Conservation (phyloP, 2,113 vertebrate species). For the Pomatorhinus ruficollis region DNA sequence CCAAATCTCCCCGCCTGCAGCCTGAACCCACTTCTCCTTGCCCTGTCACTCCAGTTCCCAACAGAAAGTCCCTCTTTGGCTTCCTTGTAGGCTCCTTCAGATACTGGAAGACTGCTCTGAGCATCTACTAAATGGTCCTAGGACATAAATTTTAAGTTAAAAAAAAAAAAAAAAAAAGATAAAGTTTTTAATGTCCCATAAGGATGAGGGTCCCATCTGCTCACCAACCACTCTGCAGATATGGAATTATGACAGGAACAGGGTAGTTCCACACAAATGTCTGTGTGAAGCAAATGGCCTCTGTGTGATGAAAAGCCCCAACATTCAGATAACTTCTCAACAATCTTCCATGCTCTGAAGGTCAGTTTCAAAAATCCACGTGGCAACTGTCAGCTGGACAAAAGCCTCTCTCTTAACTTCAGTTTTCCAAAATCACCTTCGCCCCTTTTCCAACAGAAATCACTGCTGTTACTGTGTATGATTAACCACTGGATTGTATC, state of each 20-base stretch:
- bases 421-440: neutral
- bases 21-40: neutral
- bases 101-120: neutral
- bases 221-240: neutral
- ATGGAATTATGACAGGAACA: neutral
- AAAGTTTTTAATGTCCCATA: neutral
- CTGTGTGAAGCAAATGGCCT: neutral
- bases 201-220: no score
- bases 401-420: neutral
- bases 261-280: neutral
- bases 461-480: neutral
- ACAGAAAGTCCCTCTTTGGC: neutral
- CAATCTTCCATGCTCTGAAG: constrained; percentile 29
- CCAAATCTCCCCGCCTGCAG: neutral
- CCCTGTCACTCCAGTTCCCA: neutral
- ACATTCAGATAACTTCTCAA: constrained; percentile 25
- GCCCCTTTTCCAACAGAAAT: neutral
- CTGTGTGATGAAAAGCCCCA: neutral
- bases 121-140: neutral
- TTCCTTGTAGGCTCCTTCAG: neutral
- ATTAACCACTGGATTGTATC: neutral
- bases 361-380: constrained; percentile 34
- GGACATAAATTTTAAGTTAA: neutral
- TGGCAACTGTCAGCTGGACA: constrained; percentile 22
- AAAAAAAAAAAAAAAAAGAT: neutral